phyloP scores from a whole-genome alignment of 2,797 vertebrate species.

The Oreochromis mossambicus region DNA sequence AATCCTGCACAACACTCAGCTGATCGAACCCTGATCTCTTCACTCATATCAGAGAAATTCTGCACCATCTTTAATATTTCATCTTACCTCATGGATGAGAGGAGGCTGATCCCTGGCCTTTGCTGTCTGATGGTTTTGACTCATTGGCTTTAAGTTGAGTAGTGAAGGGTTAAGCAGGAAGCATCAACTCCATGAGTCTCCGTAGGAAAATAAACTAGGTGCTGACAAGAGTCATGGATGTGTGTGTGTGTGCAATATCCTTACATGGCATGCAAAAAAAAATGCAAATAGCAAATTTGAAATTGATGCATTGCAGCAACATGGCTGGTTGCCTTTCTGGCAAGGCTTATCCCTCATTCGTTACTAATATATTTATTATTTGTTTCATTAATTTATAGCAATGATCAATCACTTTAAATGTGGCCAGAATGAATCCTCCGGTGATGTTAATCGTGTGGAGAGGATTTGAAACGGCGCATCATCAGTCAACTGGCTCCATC shows the following conservation, averaged over 20 bases:
- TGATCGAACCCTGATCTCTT: constrained; percentile 8
- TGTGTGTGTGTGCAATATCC: neutral
- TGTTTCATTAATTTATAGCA: constrained; percentile 61
- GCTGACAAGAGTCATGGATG: neutral
- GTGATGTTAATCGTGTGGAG: constrained; percentile 58
- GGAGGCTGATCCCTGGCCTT: neutral
- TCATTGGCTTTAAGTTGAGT: constrained; percentile 9
- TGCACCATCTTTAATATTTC: neutral
- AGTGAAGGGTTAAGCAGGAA: constrained; percentile 22
- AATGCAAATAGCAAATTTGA: constrained; percentile 28
- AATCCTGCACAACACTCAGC: neutral
- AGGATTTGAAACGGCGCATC: constrained; percentile 56
- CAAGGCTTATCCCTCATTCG: constrained; percentile 43
- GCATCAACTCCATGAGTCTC: neutral
- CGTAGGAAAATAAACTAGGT: neutral
- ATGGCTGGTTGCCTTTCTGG: constrained; percentile 41
- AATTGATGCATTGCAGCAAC: constrained; percentile 54
- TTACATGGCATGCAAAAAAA: constrained; percentile 7
- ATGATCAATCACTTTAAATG: constrained; percentile 57
- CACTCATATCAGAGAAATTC: neutral
- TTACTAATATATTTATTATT: constrained; percentile 66
- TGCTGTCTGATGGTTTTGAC: constrained; percentile 1
- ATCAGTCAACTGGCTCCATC: constrained; percentile 61
- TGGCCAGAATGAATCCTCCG: constrained; percentile 54
- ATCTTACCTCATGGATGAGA: neutral